These are phyloP conservation scores for Metellina segmentata DNA, from an alignment of 2,888 invertebrate genomes.

Conservation along the genomic window DNA sequence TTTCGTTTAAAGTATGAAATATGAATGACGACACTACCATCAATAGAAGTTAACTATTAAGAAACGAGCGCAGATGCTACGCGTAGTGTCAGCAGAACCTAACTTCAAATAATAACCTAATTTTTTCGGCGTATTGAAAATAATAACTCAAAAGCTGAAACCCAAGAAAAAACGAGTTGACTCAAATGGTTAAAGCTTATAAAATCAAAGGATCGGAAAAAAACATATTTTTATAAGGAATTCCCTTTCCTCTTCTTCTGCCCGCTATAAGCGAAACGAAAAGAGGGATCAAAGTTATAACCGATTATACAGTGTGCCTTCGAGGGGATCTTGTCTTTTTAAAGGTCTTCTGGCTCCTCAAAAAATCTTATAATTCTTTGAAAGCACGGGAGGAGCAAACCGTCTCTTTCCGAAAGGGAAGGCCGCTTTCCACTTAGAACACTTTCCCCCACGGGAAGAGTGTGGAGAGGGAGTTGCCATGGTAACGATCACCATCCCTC, in stretches of 20 bases:
- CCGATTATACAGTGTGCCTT: slow-evolving; percentile 5
- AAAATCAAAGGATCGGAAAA: background rate
- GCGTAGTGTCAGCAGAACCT: too few species aligned
- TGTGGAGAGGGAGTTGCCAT: slow-evolving; percentile 48
- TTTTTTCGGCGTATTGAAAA: background rate
- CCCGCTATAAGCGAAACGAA: too few species aligned
- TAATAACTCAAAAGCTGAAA: background rate
- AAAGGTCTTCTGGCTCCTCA: slow-evolving; percentile 1
- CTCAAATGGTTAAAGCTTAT: background rate
- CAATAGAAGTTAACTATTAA: too few species aligned
- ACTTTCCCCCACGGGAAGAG: slow-evolving; percentile 48
- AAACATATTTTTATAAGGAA: background rate
- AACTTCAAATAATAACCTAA: too few species aligned
- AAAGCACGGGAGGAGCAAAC: slow-evolving; percentile 37
- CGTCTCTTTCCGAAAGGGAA: slow-evolving; percentile 35
- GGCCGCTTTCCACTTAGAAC: slow-evolving; percentile 58
- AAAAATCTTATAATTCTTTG: slow-evolving; percentile 69
- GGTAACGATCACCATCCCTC: slow-evolving; percentile 70
- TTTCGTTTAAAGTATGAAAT: too few species aligned
- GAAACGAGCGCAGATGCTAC: too few species aligned
- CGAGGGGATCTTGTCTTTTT: slow-evolving; percentile 11
- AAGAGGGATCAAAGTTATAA: slow-evolving; percentile 16
- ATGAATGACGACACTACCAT: too few species aligned
- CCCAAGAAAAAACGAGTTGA: background rate
- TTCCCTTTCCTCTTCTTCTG: background rate